Evolutionary conservation across 2,888 invertebrate genomes (phyloP).

Genomic region (Encarsia formosa): DNA sequence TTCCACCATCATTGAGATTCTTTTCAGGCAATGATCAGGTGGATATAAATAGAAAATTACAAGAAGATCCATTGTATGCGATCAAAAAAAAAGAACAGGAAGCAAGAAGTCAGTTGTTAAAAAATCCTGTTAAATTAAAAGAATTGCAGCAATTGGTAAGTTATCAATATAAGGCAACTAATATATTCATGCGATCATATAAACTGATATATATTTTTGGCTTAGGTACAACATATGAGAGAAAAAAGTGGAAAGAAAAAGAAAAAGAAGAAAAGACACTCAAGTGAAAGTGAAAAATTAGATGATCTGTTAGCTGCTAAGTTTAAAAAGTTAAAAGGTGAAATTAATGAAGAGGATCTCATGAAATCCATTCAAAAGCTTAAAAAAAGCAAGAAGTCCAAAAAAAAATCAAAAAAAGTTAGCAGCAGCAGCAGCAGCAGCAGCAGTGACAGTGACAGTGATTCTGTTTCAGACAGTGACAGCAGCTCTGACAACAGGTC

Average conservation of each 20-base stretch:
- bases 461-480: slow-evolving; percentile 17
- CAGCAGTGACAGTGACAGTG: slow-evolving; percentile 22
- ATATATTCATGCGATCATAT: background rate
- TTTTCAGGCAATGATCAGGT: slow-evolving; percentile 66
- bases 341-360: slow-evolving; percentile 51
- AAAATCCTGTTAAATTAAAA: slow-evolving; percentile 89
- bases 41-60: slow-evolving; percentile 81
- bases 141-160: slow-evolving; percentile 76
- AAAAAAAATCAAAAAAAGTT: slow-evolving; percentile 22
- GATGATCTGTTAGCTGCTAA: slow-evolving; percentile 69
- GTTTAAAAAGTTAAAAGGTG: slow-evolving; percentile 63
- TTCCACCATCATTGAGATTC: slow-evolving; percentile 68
- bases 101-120: slow-evolving; percentile 74
- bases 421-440: slow-evolving; percentile 25
- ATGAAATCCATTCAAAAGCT: slow-evolving; percentile 42
- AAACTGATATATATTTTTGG: background rate
- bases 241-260: slow-evolving; percentile 38
- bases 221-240: slow-evolving; percentile 37
- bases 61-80: slow-evolving; percentile 88
- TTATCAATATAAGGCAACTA: slow-evolving; percentile 36
- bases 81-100: slow-evolving; percentile 90
- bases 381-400: slow-evolving; percentile 37
- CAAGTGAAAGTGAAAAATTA: slow-evolving; percentile 50
- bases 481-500: slow-evolving; percentile 17
- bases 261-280: slow-evolving; percentile 26